Evolutionary conservation across 2,113 vertebrate genomes (phyloP).

Genomic region (Xiphophorus hellerii): DNA sequence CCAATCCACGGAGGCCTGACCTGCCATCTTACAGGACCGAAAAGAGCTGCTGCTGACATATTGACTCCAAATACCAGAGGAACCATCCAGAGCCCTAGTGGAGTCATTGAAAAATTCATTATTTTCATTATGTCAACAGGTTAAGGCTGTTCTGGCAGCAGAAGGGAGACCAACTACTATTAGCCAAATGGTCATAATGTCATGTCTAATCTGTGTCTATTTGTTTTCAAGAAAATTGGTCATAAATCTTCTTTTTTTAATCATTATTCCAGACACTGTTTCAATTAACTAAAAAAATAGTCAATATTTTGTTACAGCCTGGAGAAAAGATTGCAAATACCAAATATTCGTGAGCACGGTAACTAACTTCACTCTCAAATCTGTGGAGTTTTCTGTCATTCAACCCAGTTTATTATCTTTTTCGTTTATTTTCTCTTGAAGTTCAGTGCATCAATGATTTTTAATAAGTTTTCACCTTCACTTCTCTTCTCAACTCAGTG

Average conservation of each 20-base stretch:
- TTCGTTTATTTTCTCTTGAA: background rate
- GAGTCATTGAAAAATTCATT: background rate
- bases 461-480: background rate
- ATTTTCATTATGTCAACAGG: background rate
- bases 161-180: background rate
- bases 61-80: no score
- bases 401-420: background rate
- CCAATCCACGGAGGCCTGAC: background rate
- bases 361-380: background rate
- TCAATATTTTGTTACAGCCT: background rate
- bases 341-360: constrained; percentile 47
- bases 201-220: background rate
- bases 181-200: background rate
- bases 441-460: background rate
- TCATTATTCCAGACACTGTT: no score
- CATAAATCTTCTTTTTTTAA: background rate
- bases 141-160: background rate
- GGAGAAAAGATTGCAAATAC: constrained; percentile 36
- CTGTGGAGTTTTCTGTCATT: background rate
- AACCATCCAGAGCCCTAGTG: background rate
- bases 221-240: background rate
- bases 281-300: background rate
- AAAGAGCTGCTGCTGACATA: no score
- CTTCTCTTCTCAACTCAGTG: constrained; percentile 21
- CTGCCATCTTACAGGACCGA: no score